A percentile compares a stretch with the other conserved stretches of the same genome.
Conservation (phyloP, 2,797 vertebrate genomes). For the Microchirus variegatus region DNA sequence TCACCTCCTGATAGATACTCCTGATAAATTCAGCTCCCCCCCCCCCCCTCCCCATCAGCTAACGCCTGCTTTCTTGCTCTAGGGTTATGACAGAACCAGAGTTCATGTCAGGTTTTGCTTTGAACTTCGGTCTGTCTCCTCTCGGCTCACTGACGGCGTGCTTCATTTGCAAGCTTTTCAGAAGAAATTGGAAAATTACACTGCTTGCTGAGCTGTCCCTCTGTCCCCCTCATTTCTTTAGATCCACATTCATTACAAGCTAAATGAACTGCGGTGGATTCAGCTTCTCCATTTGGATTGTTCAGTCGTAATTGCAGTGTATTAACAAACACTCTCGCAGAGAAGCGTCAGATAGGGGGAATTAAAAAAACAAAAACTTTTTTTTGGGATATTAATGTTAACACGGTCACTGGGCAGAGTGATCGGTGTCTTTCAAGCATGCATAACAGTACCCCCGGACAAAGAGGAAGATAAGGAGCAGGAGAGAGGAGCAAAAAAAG, state of each 20-base stretch:
- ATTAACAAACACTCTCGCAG: constrained; percentile 56
- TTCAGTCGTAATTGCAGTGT: constrained; percentile 54
- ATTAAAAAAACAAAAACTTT: too few species aligned
- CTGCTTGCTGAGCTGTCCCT: constrained; percentile 19
- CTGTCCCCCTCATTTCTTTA: constrained; percentile 22
- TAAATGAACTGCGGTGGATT: constrained; percentile 57
- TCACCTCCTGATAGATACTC: neutral
- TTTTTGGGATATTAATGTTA: constrained; percentile 69
- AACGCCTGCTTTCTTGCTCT: constrained; percentile 2
- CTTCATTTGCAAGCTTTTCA: constrained; percentile 40
- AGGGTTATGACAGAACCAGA: constrained; percentile 4
- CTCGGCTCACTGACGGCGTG: constrained; percentile 17
- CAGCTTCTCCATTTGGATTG: constrained; percentile 54
- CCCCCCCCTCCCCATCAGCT: neutral
- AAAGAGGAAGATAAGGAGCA: constrained; percentile 33
- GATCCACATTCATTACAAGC: constrained; percentile 54
- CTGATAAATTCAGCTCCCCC: neutral
- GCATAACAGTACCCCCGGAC: constrained; percentile 42
- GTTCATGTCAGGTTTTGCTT: constrained; percentile 22
- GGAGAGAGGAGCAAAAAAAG: constrained; percentile 35
- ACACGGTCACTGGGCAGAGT: constrained; percentile 63
- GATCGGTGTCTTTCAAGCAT: constrained; percentile 68
- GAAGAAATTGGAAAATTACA: constrained; percentile 41
- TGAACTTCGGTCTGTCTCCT: constrained; percentile 8
- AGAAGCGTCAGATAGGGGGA: constrained; percentile 34